Conservation (phyloP, 2,888 invertebrate genomes). For the Cheilosia vernalis region DNA sequence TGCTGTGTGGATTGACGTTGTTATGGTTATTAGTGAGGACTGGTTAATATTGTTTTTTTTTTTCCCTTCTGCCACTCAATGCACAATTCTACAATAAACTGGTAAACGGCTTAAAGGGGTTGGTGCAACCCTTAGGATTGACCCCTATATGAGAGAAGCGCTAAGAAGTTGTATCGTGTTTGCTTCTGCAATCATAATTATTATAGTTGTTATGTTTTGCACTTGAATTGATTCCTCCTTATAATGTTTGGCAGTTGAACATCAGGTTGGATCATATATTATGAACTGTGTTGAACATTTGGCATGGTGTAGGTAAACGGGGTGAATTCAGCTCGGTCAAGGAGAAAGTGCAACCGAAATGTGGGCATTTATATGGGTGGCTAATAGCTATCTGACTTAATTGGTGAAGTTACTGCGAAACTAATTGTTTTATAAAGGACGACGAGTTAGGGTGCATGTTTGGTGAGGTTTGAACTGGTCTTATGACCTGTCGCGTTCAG, state of each 20-base stretch:
- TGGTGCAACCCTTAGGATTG: slow-evolving; percentile 40
- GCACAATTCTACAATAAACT: slow-evolving; percentile 43
- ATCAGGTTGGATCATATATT: slow-evolving; percentile 31
- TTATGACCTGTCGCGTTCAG: too few species aligned
- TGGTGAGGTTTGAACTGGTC: too few species aligned
- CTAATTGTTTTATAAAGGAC: not conserved
- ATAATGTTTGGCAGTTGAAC: slow-evolving; percentile 2
- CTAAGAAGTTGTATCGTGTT: slow-evolving; percentile 29
- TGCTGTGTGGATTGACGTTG: slow-evolving; percentile 56
- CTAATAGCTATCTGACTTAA: not conserved
- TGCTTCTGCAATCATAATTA: slow-evolving; percentile 53
- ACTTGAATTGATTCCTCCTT: slow-evolving; percentile 66
- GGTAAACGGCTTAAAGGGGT: slow-evolving; percentile 43
- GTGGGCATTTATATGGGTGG: not conserved
- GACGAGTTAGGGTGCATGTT: not conserved
- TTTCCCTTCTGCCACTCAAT: slow-evolving; percentile 20
- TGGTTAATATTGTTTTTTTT: slow-evolving; percentile 3
- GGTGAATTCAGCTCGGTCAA: not conserved
- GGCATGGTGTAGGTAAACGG: not conserved
- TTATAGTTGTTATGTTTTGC: slow-evolving; percentile 37
- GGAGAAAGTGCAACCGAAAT: not conserved
- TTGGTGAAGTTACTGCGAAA: not conserved
- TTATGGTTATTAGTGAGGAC: slow-evolving; percentile 54
- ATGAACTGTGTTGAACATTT: slow-evolving; percentile 7
- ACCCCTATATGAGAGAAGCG: slow-evolving; percentile 33